Base-by-base conservation (phyloP, 2,113 vertebrate genomes). In the Athene noctua region DNA sequence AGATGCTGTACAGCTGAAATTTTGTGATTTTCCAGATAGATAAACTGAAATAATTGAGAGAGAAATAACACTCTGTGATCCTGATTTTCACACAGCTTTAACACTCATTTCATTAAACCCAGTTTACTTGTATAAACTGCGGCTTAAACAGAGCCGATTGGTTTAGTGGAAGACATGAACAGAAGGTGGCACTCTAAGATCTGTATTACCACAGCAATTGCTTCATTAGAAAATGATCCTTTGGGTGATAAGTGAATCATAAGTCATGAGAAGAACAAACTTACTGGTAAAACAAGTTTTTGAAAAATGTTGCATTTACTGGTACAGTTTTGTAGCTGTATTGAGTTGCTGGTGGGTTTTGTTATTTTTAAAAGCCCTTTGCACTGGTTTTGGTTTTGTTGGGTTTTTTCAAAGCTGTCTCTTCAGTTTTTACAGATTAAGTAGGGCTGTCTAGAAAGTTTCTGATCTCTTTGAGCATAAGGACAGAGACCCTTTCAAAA, bases 161-260 rank as follows among this genome's bases (percentile, higher is more conserved):
- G 22, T 81, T 72, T 49, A 46, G 34, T 91, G 30, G 46, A 11
- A 38, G 8, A 18, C 8, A 10, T 27, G 72, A 91, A 81, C 96
- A 87, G 86, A 74, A 89, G 94, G 65, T 87, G 91, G 88, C 94
- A 73, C 52, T 95, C 13, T 88, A 46, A 46, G 59, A 73, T 57
- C n/a, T 52, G 42, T 44, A 27, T 34, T 71, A 62, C 12, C 18
- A 30, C 15, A 62, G 27, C 36, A 80, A 2, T 16, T 46, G 11
- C 16, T 85, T 19, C 27, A 1, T 46, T 36, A 42, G 22, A 63
- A 67, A 75, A 49, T 54, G 79, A 42, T 68, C 13, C 8, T 58
- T 51, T 59, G 13, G 25, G 26, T 1, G 3, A 3, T 65, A 71
- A 29, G 13, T 67, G 42, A 71, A 47, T 86, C 11, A 2, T 77